Conservation (phyloP, 2,888 invertebrate species). For the Cantharis flavilabris region DNA sequence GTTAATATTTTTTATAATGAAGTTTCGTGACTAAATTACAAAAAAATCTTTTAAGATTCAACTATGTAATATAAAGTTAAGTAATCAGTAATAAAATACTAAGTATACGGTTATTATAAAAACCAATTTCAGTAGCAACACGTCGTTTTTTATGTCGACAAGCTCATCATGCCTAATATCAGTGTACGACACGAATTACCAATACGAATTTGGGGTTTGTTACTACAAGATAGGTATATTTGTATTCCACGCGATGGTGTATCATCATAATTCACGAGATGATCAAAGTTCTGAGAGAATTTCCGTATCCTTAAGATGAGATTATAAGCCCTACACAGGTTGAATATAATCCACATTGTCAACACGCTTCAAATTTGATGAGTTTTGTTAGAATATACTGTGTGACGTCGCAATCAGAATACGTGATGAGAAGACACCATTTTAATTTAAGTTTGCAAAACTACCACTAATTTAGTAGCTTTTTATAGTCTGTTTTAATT, state of each 20-base stretch:
- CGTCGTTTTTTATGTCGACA: constrained; percentile 9
- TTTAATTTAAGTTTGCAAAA: constrained; percentile 30
- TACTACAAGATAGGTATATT: constrained; percentile 32
- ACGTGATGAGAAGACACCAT: constrained; percentile 44
- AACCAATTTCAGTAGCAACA: constrained; percentile 3
- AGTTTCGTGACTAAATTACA: not conserved
- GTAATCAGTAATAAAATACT: not conserved
- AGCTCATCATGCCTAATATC: constrained; percentile 18
- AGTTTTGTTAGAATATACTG: constrained; percentile 54
- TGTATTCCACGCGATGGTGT: constrained; percentile 48
- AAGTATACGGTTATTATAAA: not conserved
- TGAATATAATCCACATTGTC: constrained; percentile 56
- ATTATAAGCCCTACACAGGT: constrained; percentile 53
- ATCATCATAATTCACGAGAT: constrained; percentile 55
- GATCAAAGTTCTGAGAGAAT: constrained; percentile 55
- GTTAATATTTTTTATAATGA: not conserved
- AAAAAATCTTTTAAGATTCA: not conserved
- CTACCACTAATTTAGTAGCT: constrained; percentile 17
- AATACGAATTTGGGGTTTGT: constrained; percentile 25
- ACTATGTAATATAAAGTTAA: not conserved
- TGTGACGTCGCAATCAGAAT: constrained; percentile 48
- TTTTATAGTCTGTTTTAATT: not conserved
- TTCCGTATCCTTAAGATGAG: constrained; percentile 55
- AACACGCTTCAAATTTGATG: constrained; percentile 57
- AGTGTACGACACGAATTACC: constrained; percentile 25